Base-by-base conservation (phyloP, 2,888 invertebrate species). In the Eristalis pertinax region DNA sequence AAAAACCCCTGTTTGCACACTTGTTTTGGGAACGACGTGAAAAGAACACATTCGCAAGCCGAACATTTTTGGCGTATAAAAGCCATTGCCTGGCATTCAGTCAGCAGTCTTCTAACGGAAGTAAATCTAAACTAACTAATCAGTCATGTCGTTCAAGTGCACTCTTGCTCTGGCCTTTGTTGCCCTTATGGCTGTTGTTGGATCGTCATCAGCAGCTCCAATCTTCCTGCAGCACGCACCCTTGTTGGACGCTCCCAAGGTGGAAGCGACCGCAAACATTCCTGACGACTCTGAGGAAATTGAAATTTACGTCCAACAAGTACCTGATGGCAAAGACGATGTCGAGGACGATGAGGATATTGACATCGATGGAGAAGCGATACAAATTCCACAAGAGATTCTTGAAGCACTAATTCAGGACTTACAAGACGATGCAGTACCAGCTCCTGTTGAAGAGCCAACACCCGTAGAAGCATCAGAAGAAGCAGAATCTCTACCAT, bases 31-130 rank as follows among this genome's bases (percentile, higher is more conserved):
- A 13, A 13, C 38, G 2, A 43, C 7, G n/a, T 19, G 24, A 32
- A 50, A 68, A 13, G 19, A 5, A 15, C 15, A n/a, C n/a, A 56
- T 32, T 13, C 10, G 19, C 19, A n/a, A 24, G 13, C 7, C 4
- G 22, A 43, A 50, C 19, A 32, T 35, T 58, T 35, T 58, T 69
- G 22, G 69, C 56, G 35, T 69, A 69, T 69, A 69, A 69, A 69
- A 69, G 35, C 58, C 15, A 19, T 19, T 0, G 15, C 0, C 22
- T 24, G 19, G 5, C 35, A 58, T 13, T 58, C 22, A 50, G 15
- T 68, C 69, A 58, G 5, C 56, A 69, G 69, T 69, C 15, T 32
- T 69, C 35, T 22, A 69, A 11, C 35, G 22, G 15, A 69, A 58
- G 56, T 32, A 22, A 24, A 58, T 29, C 15, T 7, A 26, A 50